phyloP scores from a whole-genome alignment of 2,113 vertebrate species.

The Psittacus erithacus region DNA sequence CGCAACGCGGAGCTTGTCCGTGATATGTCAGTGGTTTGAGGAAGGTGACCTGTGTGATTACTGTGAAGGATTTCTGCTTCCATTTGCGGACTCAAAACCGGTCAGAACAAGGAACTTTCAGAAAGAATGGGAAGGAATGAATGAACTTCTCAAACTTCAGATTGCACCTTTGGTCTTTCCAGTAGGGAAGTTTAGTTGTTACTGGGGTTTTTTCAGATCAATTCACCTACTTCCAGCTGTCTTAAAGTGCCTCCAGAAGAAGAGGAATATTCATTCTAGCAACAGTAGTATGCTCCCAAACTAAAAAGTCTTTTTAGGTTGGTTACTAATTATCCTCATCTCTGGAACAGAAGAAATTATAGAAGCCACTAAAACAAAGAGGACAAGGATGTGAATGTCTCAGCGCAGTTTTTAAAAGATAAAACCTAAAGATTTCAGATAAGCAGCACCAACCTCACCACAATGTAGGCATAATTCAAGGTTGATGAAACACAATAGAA shows the following conservation, averaged over 20 bases:
- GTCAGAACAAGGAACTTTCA: background rate
- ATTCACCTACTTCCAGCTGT: background rate
- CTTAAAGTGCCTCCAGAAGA: background rate
- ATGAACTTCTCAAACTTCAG: background rate
- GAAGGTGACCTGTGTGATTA: background rate
- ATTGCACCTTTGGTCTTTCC: background rate
- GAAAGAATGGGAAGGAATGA: background rate
- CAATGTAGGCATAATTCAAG: background rate
- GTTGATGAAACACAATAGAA: background rate
- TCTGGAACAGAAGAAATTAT: background rate
- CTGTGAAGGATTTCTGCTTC: background rate
- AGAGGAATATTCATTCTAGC: background rate
- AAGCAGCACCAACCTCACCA: background rate
- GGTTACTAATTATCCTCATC: conserved; percentile 28
- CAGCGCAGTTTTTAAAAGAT: background rate
- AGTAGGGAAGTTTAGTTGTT: background rate
- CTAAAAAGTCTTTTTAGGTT: background rate
- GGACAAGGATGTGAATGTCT: background rate
- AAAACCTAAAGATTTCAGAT: background rate
- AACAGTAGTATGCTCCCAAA: conserved; percentile 4
- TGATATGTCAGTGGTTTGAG: background rate
- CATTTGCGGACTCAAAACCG: background rate
- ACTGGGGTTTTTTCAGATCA: background rate
- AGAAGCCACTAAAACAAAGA: background rate
- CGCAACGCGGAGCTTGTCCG: background rate